phyloP scores from a whole-genome alignment of 2,888 invertebrate species.

The Chrysolina oricalcia region DNA sequence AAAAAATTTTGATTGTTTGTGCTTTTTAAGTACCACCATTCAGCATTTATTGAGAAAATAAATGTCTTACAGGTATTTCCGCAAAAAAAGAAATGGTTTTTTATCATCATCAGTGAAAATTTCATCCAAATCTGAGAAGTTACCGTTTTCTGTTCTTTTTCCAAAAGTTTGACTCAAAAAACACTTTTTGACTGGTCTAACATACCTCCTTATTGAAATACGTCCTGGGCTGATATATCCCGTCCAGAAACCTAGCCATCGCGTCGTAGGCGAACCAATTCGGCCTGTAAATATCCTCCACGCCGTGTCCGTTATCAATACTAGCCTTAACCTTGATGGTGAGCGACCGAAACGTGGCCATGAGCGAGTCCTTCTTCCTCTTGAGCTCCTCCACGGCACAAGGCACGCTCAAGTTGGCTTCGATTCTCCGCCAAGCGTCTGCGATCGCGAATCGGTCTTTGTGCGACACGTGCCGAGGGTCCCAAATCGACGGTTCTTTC shows the following conservation, averaged over 20 bases:
- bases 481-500: conserved; percentile 28
- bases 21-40: no score
- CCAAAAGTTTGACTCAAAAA: no score
- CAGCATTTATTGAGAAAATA: no score
- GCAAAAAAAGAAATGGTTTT: no score
- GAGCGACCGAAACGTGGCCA: conserved; percentile 25
- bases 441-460: conserved; percentile 1
- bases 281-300: conserved; percentile 28
- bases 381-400: conserved; percentile 2
- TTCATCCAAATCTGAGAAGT: no score
- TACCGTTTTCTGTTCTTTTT: no score
- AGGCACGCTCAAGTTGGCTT: conserved; percentile 19
- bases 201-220: background rate
- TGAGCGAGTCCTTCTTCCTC: conserved; percentile 21
- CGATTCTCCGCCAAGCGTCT: conserved; percentile 24
- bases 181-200: no score
- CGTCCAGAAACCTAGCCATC: conserved; percentile 24
- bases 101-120: no score
- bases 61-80: no score
- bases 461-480: conserved; percentile 13
- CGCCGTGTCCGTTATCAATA: conserved; percentile 8
- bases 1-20: no score
- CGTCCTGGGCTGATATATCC: conserved; percentile 18
- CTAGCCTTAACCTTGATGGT: conserved; percentile 5
- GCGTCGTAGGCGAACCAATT: conserved; percentile 35